Evolutionary conservation across 2,888 invertebrate species (phyloP), one percentile per base, ranked within the genome.

Genomic region (Lochmaea crataegi): DNA sequence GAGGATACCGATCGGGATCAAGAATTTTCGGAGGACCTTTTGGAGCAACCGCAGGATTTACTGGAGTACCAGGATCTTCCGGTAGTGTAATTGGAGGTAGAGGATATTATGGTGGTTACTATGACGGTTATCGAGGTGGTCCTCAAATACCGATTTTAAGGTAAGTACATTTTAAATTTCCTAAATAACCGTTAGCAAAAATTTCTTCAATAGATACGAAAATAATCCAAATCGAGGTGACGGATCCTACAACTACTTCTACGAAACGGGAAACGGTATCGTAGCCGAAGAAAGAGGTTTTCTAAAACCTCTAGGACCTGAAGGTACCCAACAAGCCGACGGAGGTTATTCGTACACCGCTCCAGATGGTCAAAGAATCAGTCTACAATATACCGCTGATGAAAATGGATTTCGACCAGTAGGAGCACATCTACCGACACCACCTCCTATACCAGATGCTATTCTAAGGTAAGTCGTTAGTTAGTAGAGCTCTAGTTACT

Each of bases 391-490:
- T 79, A 87, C 87, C 0, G 90, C 91, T 68, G 91, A 90, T 76
- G 90, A 90, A 82, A 86, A 90, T 72, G 91, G 91, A 2, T 91
- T 90, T 85, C 86, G 87, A 57, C 87, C 90, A 0, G 84, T 87
- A 58, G 91, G 90, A 0, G 88, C 87, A 0, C 90, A 91, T 78
- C 82, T 91, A 53, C 91, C 90, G 9, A 90, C 90, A 0, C 88
- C 90, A 0, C 90, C 90, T 0, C 90, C 90, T 12, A 90, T 91
- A 76, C 90, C 91, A 1, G 90, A 89, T 69, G 90, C 88, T 38
- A 90, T 91, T 79, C 85, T 89, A 56, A 87, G 89, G 77, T 89
- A 77, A 70, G 42, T 26, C n/a, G 18, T 56, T 53, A 6, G 32
- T 32, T 38, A 0, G 32, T 38, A n/a, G n/a, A n/a, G n/a, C n/a